Conservation (phyloP, 1,140 invertebrate genomes). For the Zaprionus ornatus region DNA sequence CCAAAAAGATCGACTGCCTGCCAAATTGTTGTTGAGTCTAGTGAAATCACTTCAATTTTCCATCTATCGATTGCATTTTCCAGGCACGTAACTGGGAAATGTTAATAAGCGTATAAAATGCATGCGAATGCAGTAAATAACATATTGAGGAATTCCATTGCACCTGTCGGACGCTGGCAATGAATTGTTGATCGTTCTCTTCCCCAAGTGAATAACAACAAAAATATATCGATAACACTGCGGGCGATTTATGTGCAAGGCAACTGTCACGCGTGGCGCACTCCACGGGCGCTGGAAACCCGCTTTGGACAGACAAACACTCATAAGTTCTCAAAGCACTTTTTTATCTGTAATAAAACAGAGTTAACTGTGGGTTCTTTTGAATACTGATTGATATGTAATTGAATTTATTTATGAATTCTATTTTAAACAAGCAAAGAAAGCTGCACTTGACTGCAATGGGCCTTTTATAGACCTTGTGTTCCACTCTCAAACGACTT, state of each 20-base stretch:
- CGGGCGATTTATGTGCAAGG: not conserved
- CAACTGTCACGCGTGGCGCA: not conserved
- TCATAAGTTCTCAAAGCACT: not conserved
- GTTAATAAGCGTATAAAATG: conserved; percentile 63
- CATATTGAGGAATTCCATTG: conserved; percentile 44
- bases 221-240: conserved; percentile 3
- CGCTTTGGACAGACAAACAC: not conserved
- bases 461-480: not conserved
- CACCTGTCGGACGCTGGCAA: conserved; percentile 26
- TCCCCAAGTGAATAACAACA: not conserved
- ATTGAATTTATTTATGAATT: not conserved
- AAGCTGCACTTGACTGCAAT: not conserved
- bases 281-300: not conserved
- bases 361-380: not conserved
- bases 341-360: not conserved
- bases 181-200: conserved; percentile 52
- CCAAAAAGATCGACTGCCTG: conserved; percentile 14
- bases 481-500: not conserved
- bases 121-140: conserved; percentile 55
- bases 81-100: conserved; percentile 63
- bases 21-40: conserved; percentile 13
- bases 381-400: not conserved
- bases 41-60: conserved; percentile 45
- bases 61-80: conserved; percentile 43
- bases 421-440: not conserved